Percentiles rank a stretch among this genome's conserved stretches.
Evolutionary conservation across 1,140 invertebrate genomes (phyloP).

Genomic region (Drosophila dunni): DNA sequence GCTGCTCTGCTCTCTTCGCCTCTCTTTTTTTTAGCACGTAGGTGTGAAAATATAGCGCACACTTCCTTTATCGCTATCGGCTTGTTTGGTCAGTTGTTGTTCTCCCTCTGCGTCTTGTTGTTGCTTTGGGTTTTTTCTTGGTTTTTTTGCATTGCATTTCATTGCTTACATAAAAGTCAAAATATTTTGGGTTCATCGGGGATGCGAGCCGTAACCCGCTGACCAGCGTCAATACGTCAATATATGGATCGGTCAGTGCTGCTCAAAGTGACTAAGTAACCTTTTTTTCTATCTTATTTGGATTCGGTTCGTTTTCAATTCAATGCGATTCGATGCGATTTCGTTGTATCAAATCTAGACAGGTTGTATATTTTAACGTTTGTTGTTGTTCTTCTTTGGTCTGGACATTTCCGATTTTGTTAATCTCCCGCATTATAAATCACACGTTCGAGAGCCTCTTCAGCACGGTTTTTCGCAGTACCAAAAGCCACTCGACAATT

Average conservation of each 20-base stretch:
- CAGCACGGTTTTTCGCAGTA: background rate
- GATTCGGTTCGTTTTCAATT: constrained; percentile 17
- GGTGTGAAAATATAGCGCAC: constrained; percentile 55
- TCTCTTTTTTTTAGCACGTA: constrained; percentile 51
- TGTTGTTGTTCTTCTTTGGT: background rate
- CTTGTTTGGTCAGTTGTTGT: constrained; percentile 38
- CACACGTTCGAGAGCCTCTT: constrained; percentile 19
- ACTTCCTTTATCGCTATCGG: constrained; percentile 52
- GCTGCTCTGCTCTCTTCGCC: background rate
- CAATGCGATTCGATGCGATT: constrained; percentile 14
- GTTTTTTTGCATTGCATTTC: constrained; percentile 38
- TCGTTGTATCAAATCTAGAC: constrained; percentile 44
- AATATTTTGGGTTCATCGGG: constrained; percentile 44
- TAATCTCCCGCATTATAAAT: constrained; percentile 49
- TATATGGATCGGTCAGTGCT: background rate
- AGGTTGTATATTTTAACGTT: constrained; percentile 48
- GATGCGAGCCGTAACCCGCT: constrained; percentile 12
- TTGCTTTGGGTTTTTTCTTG: constrained; percentile 14
- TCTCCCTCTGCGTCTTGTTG: background rate
- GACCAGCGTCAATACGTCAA: constrained; percentile 4
- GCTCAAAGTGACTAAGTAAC: background rate
- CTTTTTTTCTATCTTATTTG: constrained; percentile 9
- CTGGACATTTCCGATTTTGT: constrained; percentile 51
- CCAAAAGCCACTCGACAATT: constrained; percentile 18
- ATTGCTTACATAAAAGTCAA: constrained; percentile 52